These are phyloP conservation scores for Schizopygopsis malacanthus DNA, from an alignment of 2,797 vertebrate species.

Conservation along the genomic window DNA sequence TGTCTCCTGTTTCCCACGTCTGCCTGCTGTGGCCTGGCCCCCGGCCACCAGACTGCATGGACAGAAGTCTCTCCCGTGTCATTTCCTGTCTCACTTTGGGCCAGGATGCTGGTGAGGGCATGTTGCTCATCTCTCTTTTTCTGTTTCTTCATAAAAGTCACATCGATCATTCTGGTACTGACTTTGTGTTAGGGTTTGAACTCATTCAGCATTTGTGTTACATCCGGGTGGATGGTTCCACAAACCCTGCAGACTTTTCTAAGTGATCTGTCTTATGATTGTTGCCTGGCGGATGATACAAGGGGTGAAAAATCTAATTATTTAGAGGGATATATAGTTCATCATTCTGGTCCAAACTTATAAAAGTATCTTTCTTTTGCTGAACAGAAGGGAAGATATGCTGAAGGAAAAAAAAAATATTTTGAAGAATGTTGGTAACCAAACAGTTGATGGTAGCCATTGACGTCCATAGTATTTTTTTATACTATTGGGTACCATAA, in stretches of 20 bases:
- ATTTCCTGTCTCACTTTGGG: conserved; percentile 56
- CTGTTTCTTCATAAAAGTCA: conserved; percentile 1
- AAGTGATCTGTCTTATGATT: not conserved
- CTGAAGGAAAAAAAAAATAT: no score
- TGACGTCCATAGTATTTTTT: not conserved
- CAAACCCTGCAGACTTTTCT: not conserved
- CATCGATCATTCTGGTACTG: not conserved
- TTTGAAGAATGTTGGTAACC: not conserved
- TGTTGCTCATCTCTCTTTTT: not conserved
- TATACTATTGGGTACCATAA: not conserved
- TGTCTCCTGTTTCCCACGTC: conserved; percentile 49
- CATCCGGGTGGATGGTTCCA: not conserved
- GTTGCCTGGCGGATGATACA: not conserved
- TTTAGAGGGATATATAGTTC: not conserved
- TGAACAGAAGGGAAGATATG: no score
- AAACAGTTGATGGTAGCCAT: not conserved
- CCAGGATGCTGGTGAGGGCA: not conserved
- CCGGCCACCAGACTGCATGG: conserved; percentile 45
- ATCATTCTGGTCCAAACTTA: not conserved
- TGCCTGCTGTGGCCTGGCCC: conserved; percentile 47
- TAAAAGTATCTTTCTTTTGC: not conserved
- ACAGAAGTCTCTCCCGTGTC: conserved; percentile 50
- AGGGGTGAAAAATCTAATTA: not conserved
- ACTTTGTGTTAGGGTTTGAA: not conserved
- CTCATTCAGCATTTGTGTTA: not conserved